Conservation (phyloP, 2,888 invertebrate genomes). For the Onchidella celtica region DNA sequence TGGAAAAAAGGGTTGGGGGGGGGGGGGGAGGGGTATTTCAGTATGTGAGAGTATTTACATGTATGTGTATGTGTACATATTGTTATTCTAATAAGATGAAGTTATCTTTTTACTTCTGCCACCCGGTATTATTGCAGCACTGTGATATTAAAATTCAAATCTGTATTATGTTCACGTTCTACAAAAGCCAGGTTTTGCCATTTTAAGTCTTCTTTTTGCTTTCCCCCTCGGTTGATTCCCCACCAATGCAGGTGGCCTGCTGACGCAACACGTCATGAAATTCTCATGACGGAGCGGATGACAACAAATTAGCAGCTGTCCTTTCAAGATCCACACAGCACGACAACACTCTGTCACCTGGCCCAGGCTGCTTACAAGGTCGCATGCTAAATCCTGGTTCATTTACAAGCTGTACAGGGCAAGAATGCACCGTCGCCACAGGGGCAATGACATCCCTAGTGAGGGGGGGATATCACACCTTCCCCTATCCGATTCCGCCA, state of each 20-base stretch:
- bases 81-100: too few species aligned
- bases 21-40: too few species aligned
- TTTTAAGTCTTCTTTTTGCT: background rate
- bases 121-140: too few species aligned
- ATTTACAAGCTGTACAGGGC: background rate
- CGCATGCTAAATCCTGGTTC: background rate
- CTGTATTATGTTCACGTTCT: too few species aligned
- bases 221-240: background rate
- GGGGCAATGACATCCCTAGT: too few species aligned
- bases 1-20: too few species aligned
- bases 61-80: too few species aligned
- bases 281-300: background rate
- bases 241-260: background rate
- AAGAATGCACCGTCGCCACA: background rate
- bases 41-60: too few species aligned
- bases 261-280: background rate
- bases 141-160: too few species aligned
- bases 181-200: too few species aligned
- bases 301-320: conserved; percentile 21
- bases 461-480: conserved; percentile 22
- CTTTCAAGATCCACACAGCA: background rate
- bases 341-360: background rate
- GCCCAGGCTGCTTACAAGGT: background rate
- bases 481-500: background rate
- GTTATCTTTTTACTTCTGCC: too few species aligned